Evolutionary conservation across 2,113 vertebrate species (phyloP).

Genomic region (Grallaria varia): DNA sequence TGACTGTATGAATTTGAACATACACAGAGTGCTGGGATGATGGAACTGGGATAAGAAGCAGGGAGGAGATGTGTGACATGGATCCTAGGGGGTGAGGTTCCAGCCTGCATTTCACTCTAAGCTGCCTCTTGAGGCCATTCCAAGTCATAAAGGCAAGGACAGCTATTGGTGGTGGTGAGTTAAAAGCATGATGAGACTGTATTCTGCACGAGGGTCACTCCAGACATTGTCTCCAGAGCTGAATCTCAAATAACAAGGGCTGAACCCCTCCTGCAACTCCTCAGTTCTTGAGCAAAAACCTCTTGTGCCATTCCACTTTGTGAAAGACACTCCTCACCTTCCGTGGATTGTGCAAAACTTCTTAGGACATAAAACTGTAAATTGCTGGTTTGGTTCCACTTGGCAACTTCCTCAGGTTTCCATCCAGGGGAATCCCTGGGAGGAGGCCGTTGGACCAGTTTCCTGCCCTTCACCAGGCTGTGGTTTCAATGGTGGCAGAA

Average conservation of each 20-base stretch:
- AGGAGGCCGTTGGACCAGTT: conserved; percentile 20
- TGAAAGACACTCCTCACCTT: not conserved
- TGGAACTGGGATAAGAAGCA: not conserved
- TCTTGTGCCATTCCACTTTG: not conserved
- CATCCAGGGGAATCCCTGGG: not conserved
- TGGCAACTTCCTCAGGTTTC: conserved; percentile 15
- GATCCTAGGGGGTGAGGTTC: not conserved
- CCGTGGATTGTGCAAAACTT: not conserved
- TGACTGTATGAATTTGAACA: not conserved
- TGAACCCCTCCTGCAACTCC: not conserved
- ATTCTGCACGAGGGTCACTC: not conserved
- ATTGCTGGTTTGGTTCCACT: not conserved
- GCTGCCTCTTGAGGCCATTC: not conserved
- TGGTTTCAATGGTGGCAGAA: not conserved
- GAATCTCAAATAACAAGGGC: not conserved
- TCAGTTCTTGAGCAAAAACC: not conserved
- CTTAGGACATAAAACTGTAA: conserved; percentile 34
- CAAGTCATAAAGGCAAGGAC: not conserved
- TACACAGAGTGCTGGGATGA: not conserved
- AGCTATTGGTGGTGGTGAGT: not conserved
- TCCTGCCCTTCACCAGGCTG: conserved; percentile 27
- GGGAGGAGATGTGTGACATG: not conserved
- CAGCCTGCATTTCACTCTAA: not conserved
- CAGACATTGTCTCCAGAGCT: not conserved
- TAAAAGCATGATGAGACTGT: not conserved